Percentiles rank a stretch among this genome's conserved stretches.
These are phyloP conservation scores for Mongoloraphidia duomilia DNA, from an alignment of 2,888 invertebrate genomes.

Conservation along the genomic window DNA sequence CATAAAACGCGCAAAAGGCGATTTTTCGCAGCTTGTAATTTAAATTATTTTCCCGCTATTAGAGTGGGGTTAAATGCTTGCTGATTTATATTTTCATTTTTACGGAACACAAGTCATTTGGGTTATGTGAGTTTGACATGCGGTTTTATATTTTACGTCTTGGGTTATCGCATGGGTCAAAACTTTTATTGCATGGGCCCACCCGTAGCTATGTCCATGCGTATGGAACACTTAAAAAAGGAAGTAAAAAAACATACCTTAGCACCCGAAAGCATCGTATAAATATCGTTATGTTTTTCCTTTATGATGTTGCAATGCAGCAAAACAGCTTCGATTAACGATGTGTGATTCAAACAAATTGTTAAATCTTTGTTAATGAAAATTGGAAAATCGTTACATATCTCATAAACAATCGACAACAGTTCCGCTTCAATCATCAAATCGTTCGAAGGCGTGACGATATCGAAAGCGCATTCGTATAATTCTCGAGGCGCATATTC, in stretches of 20 bases:
- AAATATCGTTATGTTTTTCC: slow-evolving; percentile 42
- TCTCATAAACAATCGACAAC: slow-evolving; percentile 60
- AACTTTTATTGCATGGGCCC: too few species aligned
- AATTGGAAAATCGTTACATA: slow-evolving; percentile 51
- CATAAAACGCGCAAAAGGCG: too few species aligned
- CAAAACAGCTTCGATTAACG: slow-evolving; percentile 58
- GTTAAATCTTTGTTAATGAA: slow-evolving; percentile 48
- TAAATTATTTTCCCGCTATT: too few species aligned
- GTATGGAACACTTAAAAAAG: too few species aligned
- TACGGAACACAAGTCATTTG: too few species aligned
- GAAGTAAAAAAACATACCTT: slow-evolving; percentile 26
- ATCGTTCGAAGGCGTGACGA: slow-evolving; percentile 63
- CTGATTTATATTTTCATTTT: too few species aligned
- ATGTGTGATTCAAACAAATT: slow-evolving; percentile 67
- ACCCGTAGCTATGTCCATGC: too few species aligned
- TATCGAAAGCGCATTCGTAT: slow-evolving; percentile 86
- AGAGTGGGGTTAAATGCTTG: too few species aligned
- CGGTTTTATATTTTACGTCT: too few species aligned
- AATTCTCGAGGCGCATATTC: slow-evolving; percentile 83
- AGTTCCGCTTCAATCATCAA: slow-evolving; percentile 77
- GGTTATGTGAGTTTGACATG: too few species aligned
- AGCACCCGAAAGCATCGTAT: slow-evolving; percentile 33
- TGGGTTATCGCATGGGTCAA: too few species aligned
- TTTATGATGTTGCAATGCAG: slow-evolving; percentile 66
- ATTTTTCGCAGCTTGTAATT: too few species aligned